These are phyloP conservation scores for Arizona elegans DNA, from an alignment of 2,113 vertebrate species.

Conservation along the genomic window DNA sequence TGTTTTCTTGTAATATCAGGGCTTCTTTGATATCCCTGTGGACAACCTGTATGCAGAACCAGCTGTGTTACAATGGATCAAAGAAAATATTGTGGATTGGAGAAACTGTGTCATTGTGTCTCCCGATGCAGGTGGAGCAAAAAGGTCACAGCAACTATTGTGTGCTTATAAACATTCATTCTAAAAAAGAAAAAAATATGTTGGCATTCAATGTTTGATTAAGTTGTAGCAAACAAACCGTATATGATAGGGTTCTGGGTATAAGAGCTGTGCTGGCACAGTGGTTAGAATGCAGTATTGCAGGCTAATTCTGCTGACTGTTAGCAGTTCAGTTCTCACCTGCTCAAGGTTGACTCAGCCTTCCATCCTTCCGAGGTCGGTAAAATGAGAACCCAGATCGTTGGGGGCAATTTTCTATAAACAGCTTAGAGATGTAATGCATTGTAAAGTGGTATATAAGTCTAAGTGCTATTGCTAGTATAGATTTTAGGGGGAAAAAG, in stretches of 20 bases:
- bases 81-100: conserved; percentile 90
- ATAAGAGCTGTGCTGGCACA: background rate
- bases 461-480: background rate
- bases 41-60: conserved; percentile 95
- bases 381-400: background rate
- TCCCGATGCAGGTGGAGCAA: conserved; percentile 92
- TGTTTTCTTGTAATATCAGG: conserved; percentile 66
- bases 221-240: background rate
- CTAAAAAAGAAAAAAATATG: background rate
- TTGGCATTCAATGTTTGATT: background rate
- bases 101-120: conserved; percentile 91
- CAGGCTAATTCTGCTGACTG: background rate
- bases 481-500: background rate
- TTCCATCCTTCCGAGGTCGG: background rate
- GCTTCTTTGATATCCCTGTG: conserved; percentile 95
- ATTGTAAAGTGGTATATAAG: background rate
- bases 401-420: background rate
- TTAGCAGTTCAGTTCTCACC: background rate
- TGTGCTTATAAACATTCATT: background rate
- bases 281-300: background rate
- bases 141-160: conserved; percentile 76
- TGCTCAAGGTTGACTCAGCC: background rate
- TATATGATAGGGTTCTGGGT: background rate
- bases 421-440: background rate
- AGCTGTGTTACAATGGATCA: conserved; percentile 92